phyloP scores from a whole-genome alignment of 2,888 invertebrate genomes.

The Leptopterna dolabrata region DNA sequence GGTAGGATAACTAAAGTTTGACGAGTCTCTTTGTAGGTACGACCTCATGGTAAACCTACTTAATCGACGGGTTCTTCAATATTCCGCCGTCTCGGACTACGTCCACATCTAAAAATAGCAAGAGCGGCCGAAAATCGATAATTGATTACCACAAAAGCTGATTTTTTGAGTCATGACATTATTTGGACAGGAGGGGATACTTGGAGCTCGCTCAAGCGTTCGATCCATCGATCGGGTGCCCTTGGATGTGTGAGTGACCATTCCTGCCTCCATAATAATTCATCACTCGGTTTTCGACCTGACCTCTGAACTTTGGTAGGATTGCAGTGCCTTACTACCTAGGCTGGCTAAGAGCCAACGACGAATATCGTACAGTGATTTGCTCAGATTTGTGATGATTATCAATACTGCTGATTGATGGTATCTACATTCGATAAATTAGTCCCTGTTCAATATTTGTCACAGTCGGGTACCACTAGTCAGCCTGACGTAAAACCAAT shows the following conservation, averaged over 20 bases:
- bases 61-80: background rate
- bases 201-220: background rate
- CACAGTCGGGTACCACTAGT: too few species aligned
- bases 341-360: too few species aligned
- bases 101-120: background rate
- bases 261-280: constrained; percentile 5
- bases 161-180: background rate
- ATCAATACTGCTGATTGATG: too few species aligned
- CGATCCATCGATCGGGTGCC: constrained; percentile 27
- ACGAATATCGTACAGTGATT: too few species aligned
- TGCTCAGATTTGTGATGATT: too few species aligned
- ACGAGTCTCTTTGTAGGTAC: too few species aligned
- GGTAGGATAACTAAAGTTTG: too few species aligned
- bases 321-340: background rate
- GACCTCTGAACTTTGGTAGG: constrained; percentile 17
- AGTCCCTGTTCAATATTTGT: too few species aligned
- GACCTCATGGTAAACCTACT: too few species aligned
- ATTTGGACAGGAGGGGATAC: background rate
- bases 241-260: constrained; percentile 41
- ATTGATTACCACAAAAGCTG: background rate
- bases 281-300: constrained; percentile 20
- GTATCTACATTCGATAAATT: too few species aligned
- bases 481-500: too few species aligned
- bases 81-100: background rate
- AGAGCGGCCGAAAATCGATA: background rate